phyloP scores from a whole-genome alignment of 2,888 invertebrate species.

The Sceliomorpha sp. region DNA sequence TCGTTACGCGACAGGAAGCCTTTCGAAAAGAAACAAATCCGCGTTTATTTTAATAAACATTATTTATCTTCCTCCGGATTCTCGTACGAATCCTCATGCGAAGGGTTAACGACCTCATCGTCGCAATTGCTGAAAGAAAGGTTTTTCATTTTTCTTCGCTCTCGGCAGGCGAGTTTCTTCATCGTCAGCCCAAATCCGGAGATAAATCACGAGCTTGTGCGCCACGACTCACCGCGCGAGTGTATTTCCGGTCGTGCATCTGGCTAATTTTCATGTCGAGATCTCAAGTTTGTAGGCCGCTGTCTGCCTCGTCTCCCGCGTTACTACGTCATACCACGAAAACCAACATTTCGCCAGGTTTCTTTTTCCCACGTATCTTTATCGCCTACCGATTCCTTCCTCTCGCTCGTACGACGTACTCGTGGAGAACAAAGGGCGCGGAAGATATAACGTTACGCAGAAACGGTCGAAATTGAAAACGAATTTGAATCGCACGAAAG shows the following conservation, averaged over 20 bases:
- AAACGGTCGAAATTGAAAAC: constrained; percentile 8
- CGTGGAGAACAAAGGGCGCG: constrained; percentile 10
- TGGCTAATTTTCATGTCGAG: constrained; percentile 12
- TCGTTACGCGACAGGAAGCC: no score
- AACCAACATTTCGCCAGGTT: constrained; percentile 2
- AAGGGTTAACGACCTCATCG: no score
- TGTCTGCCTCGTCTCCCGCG: constrained; percentile 3
- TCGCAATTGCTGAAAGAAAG: no score
- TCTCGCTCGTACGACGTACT: constrained; percentile 8
- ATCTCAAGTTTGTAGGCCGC: constrained; percentile 9
- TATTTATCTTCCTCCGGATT: no score
- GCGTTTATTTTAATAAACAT: no score
- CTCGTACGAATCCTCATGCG: no score
- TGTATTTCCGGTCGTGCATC: constrained; percentile 14
- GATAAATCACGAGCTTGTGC: not conserved
- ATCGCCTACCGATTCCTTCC: constrained; percentile 15
- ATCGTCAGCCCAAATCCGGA: no score
- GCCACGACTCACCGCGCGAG: not conserved
- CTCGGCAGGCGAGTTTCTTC: not conserved
- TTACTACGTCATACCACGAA: constrained; percentile 11
- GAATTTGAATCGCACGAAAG: constrained; percentile 11
- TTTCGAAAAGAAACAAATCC: no score
- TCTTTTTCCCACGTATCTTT: constrained; percentile 8
- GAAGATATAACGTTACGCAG: constrained; percentile 3
- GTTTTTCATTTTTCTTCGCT: no score